phyloP scores from a whole-genome alignment of 1,140 invertebrate species.

The Copidosoma floridanum region DNA sequence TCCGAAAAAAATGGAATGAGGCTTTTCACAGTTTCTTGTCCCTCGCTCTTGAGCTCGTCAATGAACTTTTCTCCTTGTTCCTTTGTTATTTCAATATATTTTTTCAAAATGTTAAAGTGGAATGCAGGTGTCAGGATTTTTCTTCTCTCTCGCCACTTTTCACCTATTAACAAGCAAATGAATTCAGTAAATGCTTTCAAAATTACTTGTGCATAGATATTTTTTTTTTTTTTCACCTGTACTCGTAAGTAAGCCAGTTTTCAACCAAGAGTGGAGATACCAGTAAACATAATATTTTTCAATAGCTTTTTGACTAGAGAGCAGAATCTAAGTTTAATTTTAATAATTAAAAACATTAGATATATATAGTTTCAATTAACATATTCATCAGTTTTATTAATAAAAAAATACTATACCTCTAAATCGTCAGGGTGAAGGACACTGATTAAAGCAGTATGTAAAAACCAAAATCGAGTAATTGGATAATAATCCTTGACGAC shows the following conservation, averaged over 20 bases:
- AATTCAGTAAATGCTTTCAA: too few relatives aligned
- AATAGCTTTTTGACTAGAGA: conserved; percentile 55
- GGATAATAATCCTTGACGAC: conserved; percentile 36
- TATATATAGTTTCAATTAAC: too few relatives aligned
- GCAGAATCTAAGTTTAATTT: too few relatives aligned
- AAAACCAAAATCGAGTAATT: conserved; percentile 32
- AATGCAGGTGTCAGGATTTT: too few relatives aligned
- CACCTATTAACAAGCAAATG: too few relatives aligned
- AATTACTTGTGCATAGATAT: too few relatives aligned
- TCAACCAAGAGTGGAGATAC: conserved; percentile 67
- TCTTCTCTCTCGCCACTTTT: too few relatives aligned
- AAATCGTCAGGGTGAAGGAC: conserved; percentile 39
- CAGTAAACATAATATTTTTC: conserved; percentile 63
- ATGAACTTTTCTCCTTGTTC: conserved; percentile 37
- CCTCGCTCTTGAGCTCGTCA: conserved; percentile 32
- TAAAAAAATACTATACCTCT: conserved; percentile 14
- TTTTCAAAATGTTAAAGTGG: too few relatives aligned
- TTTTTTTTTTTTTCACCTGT: too few relatives aligned
- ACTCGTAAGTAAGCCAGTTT: conserved; percentile 66
- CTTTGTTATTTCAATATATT: conserved; percentile 63
- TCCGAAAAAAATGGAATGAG: conserved; percentile 66
- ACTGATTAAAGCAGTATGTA: conserved; percentile 22
- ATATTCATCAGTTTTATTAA: too few relatives aligned
- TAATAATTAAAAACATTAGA: too few relatives aligned
- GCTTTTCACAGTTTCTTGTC: conserved; percentile 47